Evolutionary conservation across 37 sponge, comb jelly and placozoan species (phyloP).

Genomic region (Beroe forskalii): DNA sequence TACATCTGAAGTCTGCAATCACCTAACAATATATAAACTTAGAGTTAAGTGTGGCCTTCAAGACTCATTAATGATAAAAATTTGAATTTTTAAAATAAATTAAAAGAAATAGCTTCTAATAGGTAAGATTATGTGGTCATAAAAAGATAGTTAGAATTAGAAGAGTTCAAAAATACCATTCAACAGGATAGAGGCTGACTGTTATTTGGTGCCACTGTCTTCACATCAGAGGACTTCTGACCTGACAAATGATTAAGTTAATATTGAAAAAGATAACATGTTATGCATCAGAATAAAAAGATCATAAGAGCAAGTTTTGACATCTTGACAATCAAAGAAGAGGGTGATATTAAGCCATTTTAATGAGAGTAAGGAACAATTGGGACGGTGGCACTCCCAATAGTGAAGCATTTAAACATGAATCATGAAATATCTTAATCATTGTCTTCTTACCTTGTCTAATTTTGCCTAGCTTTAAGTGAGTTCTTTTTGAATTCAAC

Average conservation of each 20-base stretch:
- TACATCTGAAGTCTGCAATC: not conserved
- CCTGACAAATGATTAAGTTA: too few relatives aligned
- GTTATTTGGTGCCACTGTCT: not conserved
- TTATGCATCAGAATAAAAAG: too few relatives aligned
- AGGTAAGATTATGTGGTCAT: not conserved
- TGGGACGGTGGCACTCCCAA: too few relatives aligned
- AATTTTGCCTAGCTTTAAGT: slow-evolving; percentile 41
- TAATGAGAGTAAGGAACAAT: too few relatives aligned
- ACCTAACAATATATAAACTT: not conserved
- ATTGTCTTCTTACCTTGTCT: not conserved
- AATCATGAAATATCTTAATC: too few relatives aligned
- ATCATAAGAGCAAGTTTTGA: too few relatives aligned
- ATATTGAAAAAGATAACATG: too few relatives aligned
- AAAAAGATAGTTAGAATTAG: not conserved
- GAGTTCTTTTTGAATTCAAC: slow-evolving; percentile 79
- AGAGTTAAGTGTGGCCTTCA: not conserved
- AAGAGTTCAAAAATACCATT: not conserved
- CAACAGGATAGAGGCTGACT: not conserved
- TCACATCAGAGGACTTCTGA: not conserved
- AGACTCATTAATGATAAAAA: not conserved
- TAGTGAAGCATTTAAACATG: too few relatives aligned
- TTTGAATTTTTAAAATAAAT: not conserved
- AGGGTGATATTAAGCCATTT: too few relatives aligned
- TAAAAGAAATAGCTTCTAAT: not conserved
- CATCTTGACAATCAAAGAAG: too few relatives aligned